Evolutionary conservation across 1,140 invertebrate genomes (phyloP).

Genomic region (Pogonognathellus flavescens): DNA sequence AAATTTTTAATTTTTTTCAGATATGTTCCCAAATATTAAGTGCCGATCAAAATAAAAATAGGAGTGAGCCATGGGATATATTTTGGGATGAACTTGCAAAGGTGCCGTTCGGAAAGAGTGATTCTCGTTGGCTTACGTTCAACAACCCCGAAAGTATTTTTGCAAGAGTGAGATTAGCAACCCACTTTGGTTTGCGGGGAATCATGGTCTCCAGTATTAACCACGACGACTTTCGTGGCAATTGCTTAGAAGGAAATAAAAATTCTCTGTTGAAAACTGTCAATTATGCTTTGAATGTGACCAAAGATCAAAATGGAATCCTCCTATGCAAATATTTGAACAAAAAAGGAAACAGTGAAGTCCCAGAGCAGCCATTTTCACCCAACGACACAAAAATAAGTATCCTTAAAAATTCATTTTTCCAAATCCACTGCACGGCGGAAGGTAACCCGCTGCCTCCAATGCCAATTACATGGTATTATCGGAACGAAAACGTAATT

Average conservation of each 20-base stretch:
- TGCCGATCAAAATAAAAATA: background rate
- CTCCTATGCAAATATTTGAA: background rate
- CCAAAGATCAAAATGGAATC: background rate
- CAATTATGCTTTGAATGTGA: background rate
- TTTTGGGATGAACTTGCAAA: background rate
- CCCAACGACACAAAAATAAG: background rate
- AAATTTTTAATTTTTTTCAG: background rate
- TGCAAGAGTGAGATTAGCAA: background rate
- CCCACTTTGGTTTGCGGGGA: background rate
- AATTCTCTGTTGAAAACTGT: background rate
- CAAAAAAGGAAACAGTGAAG: background rate
- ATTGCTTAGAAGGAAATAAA: background rate
- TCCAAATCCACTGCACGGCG: background rate
- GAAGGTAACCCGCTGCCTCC: background rate
- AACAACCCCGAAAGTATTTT: background rate
- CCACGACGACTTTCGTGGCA: background rate
- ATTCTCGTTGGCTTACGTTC: background rate
- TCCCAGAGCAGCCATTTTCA: background rate
- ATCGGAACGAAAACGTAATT: background rate
- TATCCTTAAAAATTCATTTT: background rate
- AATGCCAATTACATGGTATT: background rate
- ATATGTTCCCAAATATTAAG: background rate
- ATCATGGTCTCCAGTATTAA: constrained; percentile 22
- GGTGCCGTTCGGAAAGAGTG: background rate
- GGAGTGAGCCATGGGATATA: background rate